Evolutionary conservation across 2,888 invertebrate genomes (phyloP).

Genomic region (Nowickia ferox): DNA sequence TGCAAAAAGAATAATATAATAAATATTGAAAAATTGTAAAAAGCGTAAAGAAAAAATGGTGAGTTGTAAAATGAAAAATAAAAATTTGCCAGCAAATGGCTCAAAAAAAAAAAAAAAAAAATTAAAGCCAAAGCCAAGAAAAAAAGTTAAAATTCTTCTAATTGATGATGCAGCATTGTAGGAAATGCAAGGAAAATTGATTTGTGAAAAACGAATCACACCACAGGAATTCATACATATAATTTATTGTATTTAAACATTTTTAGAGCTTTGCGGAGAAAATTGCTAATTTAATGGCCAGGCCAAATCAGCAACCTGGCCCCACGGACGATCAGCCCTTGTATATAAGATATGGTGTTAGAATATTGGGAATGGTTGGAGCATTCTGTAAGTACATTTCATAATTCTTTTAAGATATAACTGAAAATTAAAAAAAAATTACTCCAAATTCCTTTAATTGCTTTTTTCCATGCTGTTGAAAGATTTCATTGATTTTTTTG

Average conservation of each 20-base stretch:
- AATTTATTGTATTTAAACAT: conserved; percentile 23
- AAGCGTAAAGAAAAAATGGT: conserved; percentile 62
- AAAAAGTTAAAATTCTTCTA: conserved; percentile 42
- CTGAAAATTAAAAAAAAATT: not conserved
- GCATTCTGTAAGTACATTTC: conserved; percentile 88
- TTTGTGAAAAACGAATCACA: conserved; percentile 3
- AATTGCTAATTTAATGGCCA: conserved; percentile 90
- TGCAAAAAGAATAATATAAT: conserved; percentile 8
- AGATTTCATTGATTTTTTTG: conserved; percentile 79
- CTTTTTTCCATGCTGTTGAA: conserved; percentile 9
- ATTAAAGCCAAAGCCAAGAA: conserved; percentile 2
- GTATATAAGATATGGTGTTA: conserved; percentile 94
- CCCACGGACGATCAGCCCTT: conserved; percentile 91
- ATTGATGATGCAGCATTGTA: conserved; percentile 81
- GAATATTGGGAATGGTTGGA: conserved; percentile 92
- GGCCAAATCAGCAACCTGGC: conserved; percentile 86
- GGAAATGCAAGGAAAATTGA: conserved; percentile 30
- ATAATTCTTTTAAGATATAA: not conserved
- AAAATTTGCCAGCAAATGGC: conserved; percentile 26
- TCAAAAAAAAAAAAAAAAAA: conserved; percentile 2
- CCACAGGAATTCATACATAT: not conserved
- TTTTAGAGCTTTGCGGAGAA: conserved; percentile 87
- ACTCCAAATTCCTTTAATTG: not conserved
- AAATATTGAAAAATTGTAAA: conserved; percentile 13
- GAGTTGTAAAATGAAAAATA: conserved; percentile 48